Conservation (phyloP, 2,113 vertebrate species). For the Phaethornis superciliosus region DNA sequence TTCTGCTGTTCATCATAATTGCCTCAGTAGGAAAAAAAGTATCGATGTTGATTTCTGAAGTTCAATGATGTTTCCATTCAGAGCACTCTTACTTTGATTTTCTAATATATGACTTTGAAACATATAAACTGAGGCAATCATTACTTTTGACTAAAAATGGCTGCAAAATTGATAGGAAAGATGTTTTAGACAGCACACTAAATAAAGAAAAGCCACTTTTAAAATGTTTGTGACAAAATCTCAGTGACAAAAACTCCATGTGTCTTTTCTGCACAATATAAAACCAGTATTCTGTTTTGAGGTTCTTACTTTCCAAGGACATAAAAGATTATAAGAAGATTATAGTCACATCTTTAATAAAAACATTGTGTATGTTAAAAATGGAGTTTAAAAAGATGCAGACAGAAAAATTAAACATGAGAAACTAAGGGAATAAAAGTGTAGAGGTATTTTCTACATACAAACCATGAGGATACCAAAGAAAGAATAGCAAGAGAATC, state of each 20-base stretch:
- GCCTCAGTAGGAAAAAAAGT: constrained; percentile 41
- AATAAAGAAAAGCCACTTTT: constrained; percentile 61
- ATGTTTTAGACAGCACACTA: constrained; percentile 61
- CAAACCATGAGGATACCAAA: background rate
- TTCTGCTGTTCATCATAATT: constrained; percentile 59
- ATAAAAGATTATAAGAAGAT: constrained; percentile 11
- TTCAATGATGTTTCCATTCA: constrained; percentile 65
- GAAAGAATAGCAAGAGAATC: background rate
- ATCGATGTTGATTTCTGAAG: constrained; percentile 66
- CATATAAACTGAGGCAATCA: constrained; percentile 55
- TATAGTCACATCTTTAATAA: background rate
- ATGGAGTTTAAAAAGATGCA: background rate
- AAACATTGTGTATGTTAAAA: background rate
- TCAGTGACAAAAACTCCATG: constrained; percentile 28
- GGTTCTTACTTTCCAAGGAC: constrained; percentile 13
- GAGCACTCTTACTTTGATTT: constrained; percentile 70
- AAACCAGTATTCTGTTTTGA: constrained; percentile 38
- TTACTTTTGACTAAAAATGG: constrained; percentile 69
- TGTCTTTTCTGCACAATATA: background rate
- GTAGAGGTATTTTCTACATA: background rate
- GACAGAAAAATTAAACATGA: background rate
- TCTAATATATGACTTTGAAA: constrained; percentile 71
- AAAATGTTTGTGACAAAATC: constrained; percentile 57
- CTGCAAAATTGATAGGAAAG: constrained; percentile 69
- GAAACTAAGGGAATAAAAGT: background rate